phyloP scores from a whole-genome alignment of 2,113 vertebrate genomes.

The Columba janthina region DNA sequence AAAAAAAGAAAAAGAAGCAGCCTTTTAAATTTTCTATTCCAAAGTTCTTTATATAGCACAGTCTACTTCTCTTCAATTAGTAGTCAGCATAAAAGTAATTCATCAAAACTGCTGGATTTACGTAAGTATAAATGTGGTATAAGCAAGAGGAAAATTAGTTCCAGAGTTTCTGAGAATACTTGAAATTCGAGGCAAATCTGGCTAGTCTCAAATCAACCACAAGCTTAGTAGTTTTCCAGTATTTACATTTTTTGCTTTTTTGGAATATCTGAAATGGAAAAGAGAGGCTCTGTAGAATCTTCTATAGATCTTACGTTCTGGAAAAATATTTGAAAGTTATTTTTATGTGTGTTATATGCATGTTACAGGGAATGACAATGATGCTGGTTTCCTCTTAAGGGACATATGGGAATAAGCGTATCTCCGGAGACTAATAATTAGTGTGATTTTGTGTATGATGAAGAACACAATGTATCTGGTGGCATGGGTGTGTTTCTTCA shows the following conservation, averaged over 20 bases:
- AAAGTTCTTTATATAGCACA: conserved; percentile 3
- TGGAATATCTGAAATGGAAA: background rate
- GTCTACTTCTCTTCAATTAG: conserved; percentile 4
- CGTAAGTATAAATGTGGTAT: background rate
- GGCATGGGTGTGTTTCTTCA: background rate
- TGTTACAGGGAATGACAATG: background rate
- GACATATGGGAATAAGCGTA: background rate
- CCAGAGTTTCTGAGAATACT: background rate
- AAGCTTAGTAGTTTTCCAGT: background rate
- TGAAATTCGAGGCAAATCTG: background rate
- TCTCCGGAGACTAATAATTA: background rate
- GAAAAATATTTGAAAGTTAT: background rate
- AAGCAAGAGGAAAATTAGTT: background rate
- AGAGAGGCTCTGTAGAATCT: background rate
- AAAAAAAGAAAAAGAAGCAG: accelerated
- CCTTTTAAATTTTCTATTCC: background rate
- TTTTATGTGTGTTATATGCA: background rate
- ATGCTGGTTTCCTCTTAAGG: background rate
- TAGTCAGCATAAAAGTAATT: conserved; percentile 30
- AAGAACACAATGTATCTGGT: background rate
- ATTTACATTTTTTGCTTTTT: background rate
- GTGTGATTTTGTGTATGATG: background rate
- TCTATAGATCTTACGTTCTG: background rate
- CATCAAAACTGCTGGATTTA: background rate
- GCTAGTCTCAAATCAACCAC: background rate